Percentiles rank a stretch among this genome's conserved stretches.
Evolutionary conservation across 2,797 vertebrate species (phyloP).

Genomic region (Todus mexicanus): DNA sequence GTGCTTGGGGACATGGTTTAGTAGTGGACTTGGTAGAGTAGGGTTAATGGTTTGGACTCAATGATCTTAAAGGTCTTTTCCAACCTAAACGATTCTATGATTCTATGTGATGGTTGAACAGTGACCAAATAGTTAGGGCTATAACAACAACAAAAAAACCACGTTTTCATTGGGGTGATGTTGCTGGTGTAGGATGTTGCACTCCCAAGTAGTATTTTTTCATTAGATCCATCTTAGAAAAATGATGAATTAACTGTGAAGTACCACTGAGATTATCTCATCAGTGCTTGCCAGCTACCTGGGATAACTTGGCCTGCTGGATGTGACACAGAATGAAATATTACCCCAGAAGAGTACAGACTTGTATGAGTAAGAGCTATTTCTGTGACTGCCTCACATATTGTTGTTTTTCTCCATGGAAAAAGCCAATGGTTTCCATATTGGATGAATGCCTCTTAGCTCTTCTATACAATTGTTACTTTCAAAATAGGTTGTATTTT

Average conservation of each 20-base stretch:
- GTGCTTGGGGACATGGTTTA: too few species aligned
- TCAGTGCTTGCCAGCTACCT: not conserved
- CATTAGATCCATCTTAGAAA: not conserved
- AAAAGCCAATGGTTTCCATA: not conserved
- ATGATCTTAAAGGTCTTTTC: too few species aligned
- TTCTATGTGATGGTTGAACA: not conserved
- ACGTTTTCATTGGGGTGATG: fast-evolving
- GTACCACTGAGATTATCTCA: not conserved
- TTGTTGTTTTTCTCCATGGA: not conserved
- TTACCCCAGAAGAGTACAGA: not conserved
- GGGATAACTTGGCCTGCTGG: not conserved
- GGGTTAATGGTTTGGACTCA: too few species aligned
- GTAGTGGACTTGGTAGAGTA: too few species aligned
- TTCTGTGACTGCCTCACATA: not conserved
- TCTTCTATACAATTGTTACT: not conserved
- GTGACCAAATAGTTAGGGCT: not conserved
- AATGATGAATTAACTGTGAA: not conserved
- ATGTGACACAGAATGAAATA: not conserved
- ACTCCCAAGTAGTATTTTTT: not conserved
- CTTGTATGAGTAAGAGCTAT: not conserved
- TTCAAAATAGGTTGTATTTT: not conserved
- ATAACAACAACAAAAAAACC: not conserved
- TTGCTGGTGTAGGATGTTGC: not conserved
- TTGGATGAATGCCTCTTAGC: not conserved
- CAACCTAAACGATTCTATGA: too few species aligned